Base-by-base conservation (phyloP, 2,797 vertebrate genomes). In the Melanogrammus aeglefinus region DNA sequence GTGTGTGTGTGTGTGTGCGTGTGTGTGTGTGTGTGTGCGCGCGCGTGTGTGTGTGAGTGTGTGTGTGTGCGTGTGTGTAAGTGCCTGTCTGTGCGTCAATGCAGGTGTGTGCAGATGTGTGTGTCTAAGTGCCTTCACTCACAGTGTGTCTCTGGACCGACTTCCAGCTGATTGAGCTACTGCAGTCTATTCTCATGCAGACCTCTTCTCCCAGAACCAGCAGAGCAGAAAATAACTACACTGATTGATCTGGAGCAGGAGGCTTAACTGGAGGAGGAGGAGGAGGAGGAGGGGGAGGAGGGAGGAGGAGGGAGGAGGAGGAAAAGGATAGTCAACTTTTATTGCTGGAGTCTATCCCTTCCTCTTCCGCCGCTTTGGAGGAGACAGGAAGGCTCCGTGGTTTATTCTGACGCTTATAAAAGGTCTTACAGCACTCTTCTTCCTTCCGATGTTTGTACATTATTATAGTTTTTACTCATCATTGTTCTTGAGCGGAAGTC, bases 221-320 rank as follows among this genome's bases (percentile, higher is more conserved):
- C 76, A 36, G 74, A 86, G 82, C 77, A 74, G 79, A 83, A 83
- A 81, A 83, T 81, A 38, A 73, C 69, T 41, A 35, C 51, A 77
- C 36, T 80, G 69, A 82, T 39, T 78, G 76, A 74, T 86, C 74
- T 73, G 10, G n/a, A 79, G 72, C 27, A 70, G 27, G 66, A 29
- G 9, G 24, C 7, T 24, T 24, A 29, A 29, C n/a, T 24, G 24
- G 27, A 13, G 24, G 66, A 27, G 24, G 27, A 13, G 24, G 29
- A 44, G 31, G 63, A 79, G 47, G 33, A 77, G 77, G 72, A 24
- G 41, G 24, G 4, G 21, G 24, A 8, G 21, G 63, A 24, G 12
- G n/a, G 24, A 27, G 63, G 24, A 27, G 63, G 63, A 69, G 63
- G 31, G 31, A 33, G 57, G n/a, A 24, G 31, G 27, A 66, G 36